These are phyloP conservation scores for Eucera pruinosa DNA, from an alignment of 2,888 invertebrate species.

Conservation along the genomic window DNA sequence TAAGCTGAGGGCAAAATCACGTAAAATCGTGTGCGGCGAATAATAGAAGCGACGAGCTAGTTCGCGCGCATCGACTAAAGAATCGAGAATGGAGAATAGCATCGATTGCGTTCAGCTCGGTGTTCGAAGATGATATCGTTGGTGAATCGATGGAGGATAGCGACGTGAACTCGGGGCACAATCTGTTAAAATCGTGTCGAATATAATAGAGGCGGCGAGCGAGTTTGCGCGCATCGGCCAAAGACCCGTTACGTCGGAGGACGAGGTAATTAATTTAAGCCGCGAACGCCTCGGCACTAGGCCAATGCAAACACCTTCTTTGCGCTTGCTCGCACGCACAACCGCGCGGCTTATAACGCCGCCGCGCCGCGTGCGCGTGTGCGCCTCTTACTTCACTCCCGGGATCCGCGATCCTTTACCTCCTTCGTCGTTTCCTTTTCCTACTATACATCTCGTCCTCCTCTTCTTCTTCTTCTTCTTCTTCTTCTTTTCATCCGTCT, in stretches of 20 bases:
- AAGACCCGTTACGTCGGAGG: conserved; percentile 82
- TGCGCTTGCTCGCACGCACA: conserved; percentile 50
- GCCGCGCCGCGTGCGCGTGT: too few species aligned
- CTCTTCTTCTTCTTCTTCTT: not conserved
- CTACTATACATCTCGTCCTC: not conserved
- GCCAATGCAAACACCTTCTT: conserved; percentile 81
- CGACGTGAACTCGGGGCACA: conserved; percentile 73
- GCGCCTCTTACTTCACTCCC: conserved; percentile 37
- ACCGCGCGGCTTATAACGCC: conserved; percentile 37
- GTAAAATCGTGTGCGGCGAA: too few species aligned
- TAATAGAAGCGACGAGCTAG: too few species aligned
- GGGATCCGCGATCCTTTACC: conserved; percentile 52
- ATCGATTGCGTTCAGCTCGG: too few species aligned
- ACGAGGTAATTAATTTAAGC: conserved; percentile 83
- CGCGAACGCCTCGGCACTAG: conserved; percentile 80
- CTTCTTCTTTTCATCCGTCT: too few species aligned
- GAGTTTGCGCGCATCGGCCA: conserved; percentile 69
- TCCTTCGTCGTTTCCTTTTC: conserved; percentile 4
- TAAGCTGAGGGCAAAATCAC: too few species aligned
- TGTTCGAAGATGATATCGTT: too few species aligned
- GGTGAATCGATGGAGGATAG: too few species aligned
- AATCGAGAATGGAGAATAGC: too few species aligned
- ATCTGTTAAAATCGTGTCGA: conserved; percentile 76
- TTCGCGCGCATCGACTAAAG: too few species aligned
- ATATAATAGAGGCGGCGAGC: conserved; percentile 40